phyloP scores from a whole-genome alignment of 2,113 vertebrate species.

The Gadus chalcogrammus region DNA sequence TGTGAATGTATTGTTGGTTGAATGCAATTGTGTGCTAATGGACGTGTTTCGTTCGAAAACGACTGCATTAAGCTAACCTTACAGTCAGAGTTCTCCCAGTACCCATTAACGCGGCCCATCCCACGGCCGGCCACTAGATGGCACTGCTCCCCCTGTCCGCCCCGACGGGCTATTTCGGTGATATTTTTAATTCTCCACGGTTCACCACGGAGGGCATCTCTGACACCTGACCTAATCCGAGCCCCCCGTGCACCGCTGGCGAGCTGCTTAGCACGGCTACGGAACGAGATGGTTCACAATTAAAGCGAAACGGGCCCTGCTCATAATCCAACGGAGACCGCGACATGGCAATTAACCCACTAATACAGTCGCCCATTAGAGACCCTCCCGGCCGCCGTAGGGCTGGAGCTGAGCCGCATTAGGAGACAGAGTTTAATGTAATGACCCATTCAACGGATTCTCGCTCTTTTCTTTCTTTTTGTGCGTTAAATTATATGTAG shows the following conservation, averaged over 20 bases:
- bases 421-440: constrained; percentile 68
- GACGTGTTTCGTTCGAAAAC: too few species aligned
- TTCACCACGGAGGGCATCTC: constrained; percentile 32
- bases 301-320: constrained; percentile 60
- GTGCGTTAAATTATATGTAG: too few species aligned
- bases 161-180: background rate
- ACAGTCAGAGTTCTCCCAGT: too few species aligned
- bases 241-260: constrained; percentile 30
- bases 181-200: too few species aligned
- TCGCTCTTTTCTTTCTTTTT: too few species aligned
- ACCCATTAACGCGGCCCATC: too few species aligned
- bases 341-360: constrained; percentile 72
- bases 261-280: constrained; percentile 32
- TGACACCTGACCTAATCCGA: constrained; percentile 21
- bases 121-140: constrained; percentile 54
- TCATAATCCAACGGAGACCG: constrained; percentile 59
- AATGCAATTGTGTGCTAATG: too few species aligned
- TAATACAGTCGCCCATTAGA: constrained; percentile 72
- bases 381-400: constrained; percentile 56
- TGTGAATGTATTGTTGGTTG: too few species aligned
- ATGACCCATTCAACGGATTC: constrained; percentile 55
- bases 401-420: constrained; percentile 51
- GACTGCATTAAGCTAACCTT: too few species aligned
- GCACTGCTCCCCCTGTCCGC: constrained; percentile 41
- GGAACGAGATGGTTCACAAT: constrained; percentile 61